Evolutionary conservation across 2,113 vertebrate genomes (phyloP).

Genomic region (Miniopterus natalensis): DNA sequence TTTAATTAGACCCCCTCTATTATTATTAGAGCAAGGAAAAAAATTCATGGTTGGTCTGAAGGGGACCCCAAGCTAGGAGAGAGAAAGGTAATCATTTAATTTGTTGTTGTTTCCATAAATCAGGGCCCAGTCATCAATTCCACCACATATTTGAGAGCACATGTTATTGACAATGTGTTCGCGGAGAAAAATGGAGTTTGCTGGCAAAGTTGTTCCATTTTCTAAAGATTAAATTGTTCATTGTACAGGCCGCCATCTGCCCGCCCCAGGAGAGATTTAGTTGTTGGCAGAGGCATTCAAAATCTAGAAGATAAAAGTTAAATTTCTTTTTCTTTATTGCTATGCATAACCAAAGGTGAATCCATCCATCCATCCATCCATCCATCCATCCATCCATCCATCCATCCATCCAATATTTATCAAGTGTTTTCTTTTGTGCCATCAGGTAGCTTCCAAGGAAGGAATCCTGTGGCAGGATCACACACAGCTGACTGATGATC

Average conservation of each 20-base stretch:
- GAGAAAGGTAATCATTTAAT: slow-evolving; percentile 77
- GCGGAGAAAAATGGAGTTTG: slow-evolving; percentile 85
- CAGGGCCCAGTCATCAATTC: slow-evolving; percentile 83
- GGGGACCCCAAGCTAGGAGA: slow-evolving; percentile 65
- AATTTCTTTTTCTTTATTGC: slow-evolving; percentile 85
- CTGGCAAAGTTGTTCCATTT: slow-evolving; percentile 89
- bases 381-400: not conserved
- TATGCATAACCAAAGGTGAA: slow-evolving; percentile 76
- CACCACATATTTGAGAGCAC: slow-evolving; percentile 85
- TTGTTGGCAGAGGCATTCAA: slow-evolving; percentile 86
- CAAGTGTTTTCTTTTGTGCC: not conserved
- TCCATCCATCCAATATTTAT: not conserved
- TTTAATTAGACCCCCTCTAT: slow-evolving; percentile 48
- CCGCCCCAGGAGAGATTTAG: slow-evolving; percentile 88
- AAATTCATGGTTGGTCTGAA: not conserved
- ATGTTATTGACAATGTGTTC: slow-evolving; percentile 90
- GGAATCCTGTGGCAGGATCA: not conserved
- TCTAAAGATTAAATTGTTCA: slow-evolving; percentile 91
- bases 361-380: slow-evolving; percentile 34
- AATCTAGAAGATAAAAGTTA: slow-evolving; percentile 87
- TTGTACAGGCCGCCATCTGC: slow-evolving; percentile 90
- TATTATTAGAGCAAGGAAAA: not conserved
- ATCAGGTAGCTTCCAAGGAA: not conserved
- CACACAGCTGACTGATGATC: not conserved
- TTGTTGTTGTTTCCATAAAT: slow-evolving; percentile 85